A percentile compares a stretch with the other conserved stretches of the same genome.
Evolutionary conservation across 92 coral and sea anemone genomes (phyloP).

Genomic region (Paragorgia papillata): DNA sequence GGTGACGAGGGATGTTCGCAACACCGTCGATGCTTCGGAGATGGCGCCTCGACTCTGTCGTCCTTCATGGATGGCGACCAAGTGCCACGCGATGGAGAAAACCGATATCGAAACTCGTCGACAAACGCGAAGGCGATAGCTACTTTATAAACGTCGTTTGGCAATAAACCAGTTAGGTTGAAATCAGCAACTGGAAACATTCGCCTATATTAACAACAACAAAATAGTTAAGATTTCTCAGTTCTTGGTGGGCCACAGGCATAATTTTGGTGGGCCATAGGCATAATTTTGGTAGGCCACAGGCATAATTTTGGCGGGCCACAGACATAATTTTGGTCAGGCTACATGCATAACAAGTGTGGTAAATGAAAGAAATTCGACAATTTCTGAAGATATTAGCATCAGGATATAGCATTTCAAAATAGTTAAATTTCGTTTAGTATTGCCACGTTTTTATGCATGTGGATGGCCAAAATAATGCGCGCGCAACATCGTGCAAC

Average conservation of each 20-base stretch:
- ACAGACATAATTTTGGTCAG: too few species aligned
- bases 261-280: too few species aligned
- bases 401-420: neutral
- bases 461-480: too few species aligned
- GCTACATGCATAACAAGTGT: too few species aligned
- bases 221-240: neutral
- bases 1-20: slow-evolving; percentile 23
- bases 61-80: slow-evolving; percentile 73
- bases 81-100: slow-evolving; percentile 46
- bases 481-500: too few species aligned
- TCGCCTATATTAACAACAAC: slow-evolving; percentile 51
- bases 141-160: slow-evolving; percentile 76
- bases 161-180: slow-evolving; percentile 70
- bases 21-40: neutral
- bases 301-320: too few species aligned
- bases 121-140: slow-evolving; percentile 69
- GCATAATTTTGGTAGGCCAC: too few species aligned
- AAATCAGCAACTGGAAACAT: slow-evolving; percentile 91
- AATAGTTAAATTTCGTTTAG: too few species aligned
- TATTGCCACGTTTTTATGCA: too few species aligned
- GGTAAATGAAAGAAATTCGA: too few species aligned
- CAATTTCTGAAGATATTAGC: too few species aligned
- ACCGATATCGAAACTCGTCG: slow-evolving; percentile 77
- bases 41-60: slow-evolving; percentile 12
- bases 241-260: too few species aligned